Evolutionary conservation across 2,113 vertebrate genomes (phyloP).

Genomic region (Petaurus breviceps): DNA sequence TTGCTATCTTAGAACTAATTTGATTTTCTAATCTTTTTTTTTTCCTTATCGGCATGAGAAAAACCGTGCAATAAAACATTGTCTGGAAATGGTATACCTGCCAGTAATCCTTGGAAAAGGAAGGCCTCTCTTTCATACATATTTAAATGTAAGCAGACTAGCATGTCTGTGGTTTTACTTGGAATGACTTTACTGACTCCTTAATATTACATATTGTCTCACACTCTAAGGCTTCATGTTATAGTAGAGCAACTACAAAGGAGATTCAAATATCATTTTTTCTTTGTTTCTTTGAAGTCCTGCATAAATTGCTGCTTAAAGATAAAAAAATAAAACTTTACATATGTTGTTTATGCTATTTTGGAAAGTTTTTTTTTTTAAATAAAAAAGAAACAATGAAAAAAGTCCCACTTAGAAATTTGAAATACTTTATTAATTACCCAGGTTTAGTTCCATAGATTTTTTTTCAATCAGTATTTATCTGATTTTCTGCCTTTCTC

Average conservation of each 20-base stretch:
- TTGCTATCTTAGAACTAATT: conserved; percentile 16
- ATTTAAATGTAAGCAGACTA: conserved; percentile 73
- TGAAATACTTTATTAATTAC: conserved; percentile 8
- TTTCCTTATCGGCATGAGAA: conserved; percentile 24
- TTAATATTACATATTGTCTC: conserved; percentile 48
- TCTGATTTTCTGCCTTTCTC: too few species aligned
- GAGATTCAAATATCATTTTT: too few species aligned
- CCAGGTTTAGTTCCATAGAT: not conserved
- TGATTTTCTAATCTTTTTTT: conserved; percentile 9
- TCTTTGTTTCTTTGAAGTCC: not conserved
- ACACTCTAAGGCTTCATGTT: not conserved
- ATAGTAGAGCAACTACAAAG: not conserved
- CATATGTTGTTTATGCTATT: not conserved
- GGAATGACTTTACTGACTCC: conserved; percentile 41
- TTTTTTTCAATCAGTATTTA: not conserved
- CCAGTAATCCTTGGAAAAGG: conserved; percentile 76
- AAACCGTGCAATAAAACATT: conserved; percentile 66
- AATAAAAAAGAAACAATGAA: not conserved
- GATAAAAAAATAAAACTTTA: not conserved
- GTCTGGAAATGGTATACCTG: conserved; percentile 75
- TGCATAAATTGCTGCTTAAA: not conserved
- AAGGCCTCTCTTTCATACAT: conserved; percentile 73
- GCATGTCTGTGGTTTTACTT: conserved; percentile 62
- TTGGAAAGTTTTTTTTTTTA: not conserved
- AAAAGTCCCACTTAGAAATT: not conserved